phyloP scores from a whole-genome alignment of 2,113 vertebrate genomes.

The Pseudorectes ferrugineus region DNA sequence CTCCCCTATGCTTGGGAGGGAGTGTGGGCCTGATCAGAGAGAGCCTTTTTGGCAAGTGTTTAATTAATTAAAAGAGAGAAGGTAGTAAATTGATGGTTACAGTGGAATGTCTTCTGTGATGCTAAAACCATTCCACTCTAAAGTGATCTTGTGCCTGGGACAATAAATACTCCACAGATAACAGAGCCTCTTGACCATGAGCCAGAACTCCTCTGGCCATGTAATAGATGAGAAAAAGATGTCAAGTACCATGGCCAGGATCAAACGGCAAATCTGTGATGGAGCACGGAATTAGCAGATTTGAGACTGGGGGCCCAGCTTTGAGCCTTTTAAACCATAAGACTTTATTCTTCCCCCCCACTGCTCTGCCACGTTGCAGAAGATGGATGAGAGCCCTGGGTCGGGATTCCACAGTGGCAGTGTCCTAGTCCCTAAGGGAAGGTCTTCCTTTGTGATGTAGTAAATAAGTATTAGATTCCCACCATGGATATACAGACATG shows the following conservation, averaged over 20 bases:
- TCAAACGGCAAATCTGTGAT: neutral
- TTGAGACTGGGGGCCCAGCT: neutral
- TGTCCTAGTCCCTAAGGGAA: neutral
- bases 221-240: constrained; percentile 1
- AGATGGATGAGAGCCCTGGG: fast-evolving
- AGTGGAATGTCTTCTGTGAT: neutral
- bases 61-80: neutral
- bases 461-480: neutral
- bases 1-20: neutral
- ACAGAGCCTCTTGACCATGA: neutral
- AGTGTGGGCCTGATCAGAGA: neutral
- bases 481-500: fast-evolving
- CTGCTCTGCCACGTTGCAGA: neutral
- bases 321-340: neutral
- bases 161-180: neutral
- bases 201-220: neutral
- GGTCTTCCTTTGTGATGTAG: neutral
- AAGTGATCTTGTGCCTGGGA: neutral
- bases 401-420: neutral
- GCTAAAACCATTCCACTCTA: neutral
- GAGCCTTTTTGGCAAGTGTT: neutral
- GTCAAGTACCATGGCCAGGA: neutral
- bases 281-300: neutral
- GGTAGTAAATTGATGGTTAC: neutral
- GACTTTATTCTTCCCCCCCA: neutral